Base-by-base conservation (phyloP, 2,797 vertebrate species). In the Argya squamiceps region DNA sequence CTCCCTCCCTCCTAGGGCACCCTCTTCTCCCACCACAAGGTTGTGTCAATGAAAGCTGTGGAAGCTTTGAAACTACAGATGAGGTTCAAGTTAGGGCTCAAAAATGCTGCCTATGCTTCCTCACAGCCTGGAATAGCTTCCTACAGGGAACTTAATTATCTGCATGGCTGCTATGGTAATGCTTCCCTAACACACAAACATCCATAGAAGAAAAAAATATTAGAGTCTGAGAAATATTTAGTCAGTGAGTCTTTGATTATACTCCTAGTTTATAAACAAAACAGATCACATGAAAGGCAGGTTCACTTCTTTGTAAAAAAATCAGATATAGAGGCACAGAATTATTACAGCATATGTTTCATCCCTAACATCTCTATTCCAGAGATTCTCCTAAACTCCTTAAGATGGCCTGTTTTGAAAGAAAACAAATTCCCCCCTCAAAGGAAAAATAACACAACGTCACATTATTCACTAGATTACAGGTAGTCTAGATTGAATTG, bases 401-500 rank as follows among this genome's bases (percentile, higher is more conserved):
- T 21, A 74, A 34, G 11, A 67, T 3, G 14, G 32, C 32, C 29
- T 29, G 19, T 56, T 90, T 75, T 1, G 11, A 91, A 62, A 82
- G 17, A 27, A 69, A 74, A 83, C 1, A 70, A 68, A 70, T 39
- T 20, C 3, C 11, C 7, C 17, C 2, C 21, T 12, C 32, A 44
- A 44, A 36, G 4, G 22, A 9, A 49, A 58, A 46, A 49, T 43
- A 36, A 47, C 21, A 19, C 30, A 18, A 70, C 56, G 30, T 50
- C 60, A 94, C n/a, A 30, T 50, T 73, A 74, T 84, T 84, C 73
- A 68, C 39, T 65, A 87, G n/a, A 47, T 75, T 85, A 39, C 18
- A 46, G 60, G 68, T 32, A 34, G 15, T 92, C 50, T 74, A 46
- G 62, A 89, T 59, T 87, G 65, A 96, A 93, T 41, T 67, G 21